Evolutionary conservation across 37 sponge, comb jelly and placozoan genomes (phyloP), one percentile per base, ranked within the genome.

Genomic region (Ephydatia muelleri): DNA sequence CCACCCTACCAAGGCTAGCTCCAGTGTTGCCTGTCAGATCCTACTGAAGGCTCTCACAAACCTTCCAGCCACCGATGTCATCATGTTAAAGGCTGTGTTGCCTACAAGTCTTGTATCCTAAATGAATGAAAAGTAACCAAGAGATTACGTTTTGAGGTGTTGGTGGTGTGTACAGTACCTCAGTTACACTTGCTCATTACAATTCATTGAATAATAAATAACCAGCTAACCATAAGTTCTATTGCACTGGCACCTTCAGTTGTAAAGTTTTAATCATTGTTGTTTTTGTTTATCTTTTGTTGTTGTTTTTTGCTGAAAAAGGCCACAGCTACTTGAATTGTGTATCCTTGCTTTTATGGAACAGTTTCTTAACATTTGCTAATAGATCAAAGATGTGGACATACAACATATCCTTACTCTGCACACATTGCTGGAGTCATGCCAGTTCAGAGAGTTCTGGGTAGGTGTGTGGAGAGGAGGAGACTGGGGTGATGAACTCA

Each of bases 11-110:
- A 38, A 40, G 13, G 68, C 75, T 31, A 76, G 76, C 32, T 13
- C 26, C 0, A 68, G 40, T 29, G 34, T 91, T 23, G 86, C 83
- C 0, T 26, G 57, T 0, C 49, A 78, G 82, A 74, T 94, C 2
- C 67, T 94, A n/a, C 78, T 94, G 38, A 94, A 94, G 72, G 81
- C 94, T 22, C 68, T 94, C n/a, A 85, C 68, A 29, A 80, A 80
- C 37, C 83, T 94, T 2, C 94, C 94, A n/a, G 39, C 28, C 16
- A 84, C 86, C 22, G 92, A 94, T 75, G 83, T 91, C 67, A 22
- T 72, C 29, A 25, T 91, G 43, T 76, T 91, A 5, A 78, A 78
- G 78, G 77, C 83, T 70, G 91, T 91, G 23, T 75, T 91, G 5
- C 84, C 88, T 0, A 78, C 36, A 22, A 67, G 25, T 31, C 70